Base-by-base conservation (phyloP, 2,888 invertebrate species). In the Erannis defoliaria region DNA sequence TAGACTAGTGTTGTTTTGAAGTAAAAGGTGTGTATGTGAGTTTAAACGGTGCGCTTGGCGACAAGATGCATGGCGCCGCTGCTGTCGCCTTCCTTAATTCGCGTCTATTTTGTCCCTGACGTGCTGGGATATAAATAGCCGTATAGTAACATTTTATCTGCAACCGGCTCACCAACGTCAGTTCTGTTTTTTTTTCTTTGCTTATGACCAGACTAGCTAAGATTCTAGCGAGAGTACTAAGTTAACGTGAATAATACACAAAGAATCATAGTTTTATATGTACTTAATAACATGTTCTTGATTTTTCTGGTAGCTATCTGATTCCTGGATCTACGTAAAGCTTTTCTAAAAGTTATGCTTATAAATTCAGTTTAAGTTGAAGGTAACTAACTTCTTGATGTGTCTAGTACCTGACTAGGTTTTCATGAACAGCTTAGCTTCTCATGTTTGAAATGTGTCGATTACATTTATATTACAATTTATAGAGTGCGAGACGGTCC, bases 101-200 rank as follows among this genome's bases (percentile, higher is more conserved):
- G 77, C 67, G 72, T 76, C 64, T 76, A 73, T 64, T 66, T 65
- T 74, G 74, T 77, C 74, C 73, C 77, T 74, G 74, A 73, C 67
- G 72, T 66, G 71, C 68, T 59, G 56, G 68, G 71, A 75, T 75
- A 77, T 65, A 84, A 82, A 81, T 82, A 82, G 76, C 73, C 58
- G 48, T 56, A 60, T 50, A 50, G 55, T 67, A 57, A 62, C 63
- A 71, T 72, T 71, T 74, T 73, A 66, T 71, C 62, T 53, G 33
- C 46, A 55, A 51, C 38, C 31, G 23, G 43, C 40, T 31, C 18
- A 61, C 59, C 66, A 57, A 55, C 54, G 62, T 67, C 64, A 48
- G 51, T 60, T 46, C 19, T 57, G 29, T 10, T 16, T 48, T 50
- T 50, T 42, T 55, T 38, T 35, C 45, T 35, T 31, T 40, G 14